Conservation (phyloP, 92 coral and sea anemone genomes). For the Zoanthus gigantus region DNA sequence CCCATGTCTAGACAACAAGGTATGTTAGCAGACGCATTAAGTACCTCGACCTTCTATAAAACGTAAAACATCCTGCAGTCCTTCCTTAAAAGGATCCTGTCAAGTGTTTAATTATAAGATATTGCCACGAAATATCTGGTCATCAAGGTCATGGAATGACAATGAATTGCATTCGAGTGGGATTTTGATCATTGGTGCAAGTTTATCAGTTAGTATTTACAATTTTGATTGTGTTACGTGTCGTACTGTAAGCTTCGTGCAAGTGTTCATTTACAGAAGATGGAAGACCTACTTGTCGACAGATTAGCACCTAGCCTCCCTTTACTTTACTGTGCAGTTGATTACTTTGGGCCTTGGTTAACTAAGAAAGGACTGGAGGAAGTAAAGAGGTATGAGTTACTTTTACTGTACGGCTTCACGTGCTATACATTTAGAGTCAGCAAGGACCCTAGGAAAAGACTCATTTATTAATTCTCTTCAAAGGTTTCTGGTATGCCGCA, state of each 20-base stretch:
- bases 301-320: too few relatives aligned
- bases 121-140: background rate
- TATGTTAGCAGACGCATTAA: background rate
- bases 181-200: too few relatives aligned
- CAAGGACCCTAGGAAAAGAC: conserved; percentile 22
- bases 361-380: too few relatives aligned
- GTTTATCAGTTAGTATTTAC: too few relatives aligned
- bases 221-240: too few relatives aligned
- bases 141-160: background rate
- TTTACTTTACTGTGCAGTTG: too few relatives aligned
- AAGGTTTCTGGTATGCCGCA: conserved; percentile 12
- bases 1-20: background rate
- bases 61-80: background rate
- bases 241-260: too few relatives aligned
- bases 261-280: too few relatives aligned
- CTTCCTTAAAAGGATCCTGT: background rate
- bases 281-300: too few relatives aligned
- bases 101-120: background rate
- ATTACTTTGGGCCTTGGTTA: too few relatives aligned
- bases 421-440: background rate
- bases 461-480: conserved; percentile 39
- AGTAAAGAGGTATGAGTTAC: too few relatives aligned
- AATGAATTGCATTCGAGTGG: background rate
- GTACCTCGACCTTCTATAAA: background rate
- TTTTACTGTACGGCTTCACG: too few relatives aligned